Percentiles rank a stretch among this genome's conserved stretches.
Conservation (phyloP, 2,888 invertebrate species). For the Diachrysia chrysitis region DNA sequence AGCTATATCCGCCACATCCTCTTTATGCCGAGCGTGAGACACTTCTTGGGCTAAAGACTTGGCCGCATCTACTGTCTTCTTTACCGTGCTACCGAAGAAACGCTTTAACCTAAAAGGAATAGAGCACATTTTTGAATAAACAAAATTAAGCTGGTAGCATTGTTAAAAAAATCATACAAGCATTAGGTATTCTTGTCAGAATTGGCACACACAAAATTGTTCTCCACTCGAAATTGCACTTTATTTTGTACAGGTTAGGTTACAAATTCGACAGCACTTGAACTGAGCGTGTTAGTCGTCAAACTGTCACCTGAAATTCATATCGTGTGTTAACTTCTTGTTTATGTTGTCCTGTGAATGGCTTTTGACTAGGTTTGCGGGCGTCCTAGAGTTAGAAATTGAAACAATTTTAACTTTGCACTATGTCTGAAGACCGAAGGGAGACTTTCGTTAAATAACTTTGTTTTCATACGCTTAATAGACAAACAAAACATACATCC, state of each 20-base stretch:
- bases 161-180: not conserved
- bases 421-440: not conserved
- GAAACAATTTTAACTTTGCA: conserved; percentile 19
- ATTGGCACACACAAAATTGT: not conserved
- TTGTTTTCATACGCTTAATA: no score
- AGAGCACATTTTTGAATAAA: conserved; percentile 10
- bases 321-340: conserved; percentile 66
- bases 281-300: conserved; percentile 21
- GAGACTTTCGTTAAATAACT: no score
- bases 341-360: conserved; percentile 86
- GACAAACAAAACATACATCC: no score
- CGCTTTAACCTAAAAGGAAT: conserved; percentile 90
- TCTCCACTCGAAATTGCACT: not conserved
- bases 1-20: conserved; percentile 95
- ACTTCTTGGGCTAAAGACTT: conserved; percentile 96
- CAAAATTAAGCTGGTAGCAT: not conserved
- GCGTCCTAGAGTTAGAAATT: conserved; percentile 63
- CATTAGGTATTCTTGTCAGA: not conserved
- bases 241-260: not conserved
- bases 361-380: conserved; percentile 76
- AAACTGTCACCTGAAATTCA: conserved; percentile 72
- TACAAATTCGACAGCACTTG: not conserved
- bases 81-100: conserved; percentile 96
- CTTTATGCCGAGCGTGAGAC: conserved; percentile 95
- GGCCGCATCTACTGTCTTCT: conserved; percentile 97